Evolutionary conservation across 1,140 invertebrate species (phyloP), one percentile per base, ranked within the genome.

Genomic region (Brachionus rotundiformis): DNA sequence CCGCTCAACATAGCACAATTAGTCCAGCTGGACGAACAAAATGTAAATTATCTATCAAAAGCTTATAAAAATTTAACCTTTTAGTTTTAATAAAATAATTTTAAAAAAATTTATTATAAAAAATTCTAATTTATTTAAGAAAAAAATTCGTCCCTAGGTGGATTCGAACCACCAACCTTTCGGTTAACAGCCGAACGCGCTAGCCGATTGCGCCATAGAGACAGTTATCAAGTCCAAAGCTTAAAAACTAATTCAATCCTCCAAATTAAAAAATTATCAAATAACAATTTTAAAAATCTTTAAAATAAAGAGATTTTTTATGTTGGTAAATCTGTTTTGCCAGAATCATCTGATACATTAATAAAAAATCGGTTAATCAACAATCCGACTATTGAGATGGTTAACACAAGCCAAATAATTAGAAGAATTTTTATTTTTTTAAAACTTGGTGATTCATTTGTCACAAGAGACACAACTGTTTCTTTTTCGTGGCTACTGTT

Each of bases 31-130:
- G 31, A 33, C 29, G 63, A 39, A 36, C 31, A 11, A 68, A 36
- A 68, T 68, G 63, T 33, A 68, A 31, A 68, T 23, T 68, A 36
- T 16, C 31, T n/a, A 16, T 68, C 19, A 68, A 31, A 68, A 68
- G 36, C 16, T 6, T 8, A 1, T 68, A 68, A 68, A 16, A 36
- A 36, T 25, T 49, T 49, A 2, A 0, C 10, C 1, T 49, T 23
- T 6, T 19, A 49, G 19, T 19, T 19, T 49, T 4, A 49, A 49
- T 16, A 19, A 49, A 49, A 49, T 11, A 29, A 63, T 29, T 49
- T 49, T 31, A 31, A 31, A 29, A 63, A 63, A 63, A 31, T 29
- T 41, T 41, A 41, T 41, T 41, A n/a, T n/a, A n/a, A n/a, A 39
- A 1, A 6, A 6, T 19, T 49, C 19, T 49, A 19, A 49, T 23